phyloP scores from a whole-genome alignment of 2,888 invertebrate genomes.

The Helobdella robusta region DNA sequence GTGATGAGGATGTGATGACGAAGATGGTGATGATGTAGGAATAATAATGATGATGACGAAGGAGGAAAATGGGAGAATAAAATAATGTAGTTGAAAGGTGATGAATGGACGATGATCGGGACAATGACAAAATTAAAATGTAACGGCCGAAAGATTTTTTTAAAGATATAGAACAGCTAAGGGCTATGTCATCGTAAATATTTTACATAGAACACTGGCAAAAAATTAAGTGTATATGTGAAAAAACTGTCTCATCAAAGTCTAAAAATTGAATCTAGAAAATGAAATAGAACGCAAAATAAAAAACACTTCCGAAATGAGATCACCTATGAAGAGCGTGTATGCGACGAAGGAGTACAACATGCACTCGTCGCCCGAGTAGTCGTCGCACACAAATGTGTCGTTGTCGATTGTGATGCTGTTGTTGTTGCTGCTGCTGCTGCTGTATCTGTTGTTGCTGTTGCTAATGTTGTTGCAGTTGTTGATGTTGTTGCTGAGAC shows the following conservation, averaged over 20 bases:
- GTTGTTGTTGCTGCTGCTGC: not conserved
- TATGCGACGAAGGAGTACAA: constrained; percentile 33
- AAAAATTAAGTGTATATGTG: no score
- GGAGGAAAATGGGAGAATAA: not conserved
- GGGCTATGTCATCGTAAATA: no score
- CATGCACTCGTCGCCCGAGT: not conserved
- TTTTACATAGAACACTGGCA: no score
- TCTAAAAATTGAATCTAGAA: no score
- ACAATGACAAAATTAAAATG: no score
- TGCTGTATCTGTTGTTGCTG: not conserved
- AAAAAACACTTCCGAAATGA: no score
- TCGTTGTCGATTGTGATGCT: not conserved
- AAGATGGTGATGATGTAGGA: not conserved
- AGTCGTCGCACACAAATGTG: not conserved
- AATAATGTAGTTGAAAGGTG: not conserved
- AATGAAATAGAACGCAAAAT: no score
- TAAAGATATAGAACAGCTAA: no score
- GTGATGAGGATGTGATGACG: not conserved
- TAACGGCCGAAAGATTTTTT: no score
- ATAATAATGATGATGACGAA: not conserved
- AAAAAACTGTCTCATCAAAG: no score
- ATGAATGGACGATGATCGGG: not conserved
- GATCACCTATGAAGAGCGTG: no score
- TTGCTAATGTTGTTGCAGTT: not conserved
- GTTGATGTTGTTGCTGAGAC: not conserved